Conservation (phyloP, 2,797 vertebrate genomes). For the Anas acuta region DNA sequence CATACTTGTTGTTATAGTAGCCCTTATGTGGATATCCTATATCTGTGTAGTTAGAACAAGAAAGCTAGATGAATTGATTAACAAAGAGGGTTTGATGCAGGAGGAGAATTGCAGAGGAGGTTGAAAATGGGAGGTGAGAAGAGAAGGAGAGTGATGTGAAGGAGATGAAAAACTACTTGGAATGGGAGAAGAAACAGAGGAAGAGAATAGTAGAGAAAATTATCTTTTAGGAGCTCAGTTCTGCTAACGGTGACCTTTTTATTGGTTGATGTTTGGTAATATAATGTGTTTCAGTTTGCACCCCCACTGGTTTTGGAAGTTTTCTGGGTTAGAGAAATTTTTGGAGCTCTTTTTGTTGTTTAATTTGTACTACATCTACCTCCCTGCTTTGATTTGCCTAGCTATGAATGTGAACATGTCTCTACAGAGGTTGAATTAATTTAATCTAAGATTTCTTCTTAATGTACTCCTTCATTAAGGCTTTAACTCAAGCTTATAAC, state of each 20-base stretch:
- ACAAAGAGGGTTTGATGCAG: rapidly evolving
- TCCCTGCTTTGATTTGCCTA: constrained; percentile 19
- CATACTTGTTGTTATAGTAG: background rate
- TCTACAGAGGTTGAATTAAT: constrained; percentile 39
- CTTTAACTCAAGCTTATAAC: constrained; percentile 48
- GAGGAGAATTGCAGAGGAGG: background rate
- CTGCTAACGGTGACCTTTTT: background rate
- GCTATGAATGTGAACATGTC: constrained; percentile 1
- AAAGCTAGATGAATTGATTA: background rate
- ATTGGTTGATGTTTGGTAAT: background rate
- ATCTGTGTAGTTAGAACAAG: background rate
- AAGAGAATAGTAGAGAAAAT: background rate
- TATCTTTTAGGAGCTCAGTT: background rate
- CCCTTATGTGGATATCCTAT: rapidly evolving
- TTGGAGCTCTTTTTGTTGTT: background rate
- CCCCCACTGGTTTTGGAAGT: background rate
- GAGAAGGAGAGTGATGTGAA: background rate
- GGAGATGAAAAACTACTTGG: background rate
- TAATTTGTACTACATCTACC: background rate
- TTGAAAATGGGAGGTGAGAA: background rate
- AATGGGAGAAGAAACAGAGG: background rate
- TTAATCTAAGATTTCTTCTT: constrained; percentile 43
- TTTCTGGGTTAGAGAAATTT: background rate
- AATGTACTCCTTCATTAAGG: constrained; percentile 30
- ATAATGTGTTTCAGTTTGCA: background rate